phyloP scores from a whole-genome alignment of 2,797 vertebrate genomes.

The Chloroceryle inda region DNA sequence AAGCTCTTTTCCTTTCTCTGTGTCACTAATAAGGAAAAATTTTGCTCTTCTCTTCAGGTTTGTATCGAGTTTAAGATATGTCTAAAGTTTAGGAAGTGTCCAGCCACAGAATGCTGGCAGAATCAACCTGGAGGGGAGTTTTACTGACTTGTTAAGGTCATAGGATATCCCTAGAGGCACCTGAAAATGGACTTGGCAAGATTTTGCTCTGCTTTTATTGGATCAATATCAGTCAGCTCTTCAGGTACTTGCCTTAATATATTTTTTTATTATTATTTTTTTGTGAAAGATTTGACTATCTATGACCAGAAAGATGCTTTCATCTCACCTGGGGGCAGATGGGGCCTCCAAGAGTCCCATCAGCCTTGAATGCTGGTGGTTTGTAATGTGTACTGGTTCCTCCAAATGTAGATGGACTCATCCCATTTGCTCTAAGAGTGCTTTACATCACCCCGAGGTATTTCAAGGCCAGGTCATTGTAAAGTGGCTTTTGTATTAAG shows the following conservation, averaged over 20 bases:
- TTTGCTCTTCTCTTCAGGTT: background rate
- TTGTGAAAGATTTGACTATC: background rate
- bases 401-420: background rate
- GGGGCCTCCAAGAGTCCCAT: background rate
- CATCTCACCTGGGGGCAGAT: background rate
- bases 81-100: background rate
- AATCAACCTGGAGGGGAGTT: rapidly evolving
- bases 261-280: background rate
- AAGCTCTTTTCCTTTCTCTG: background rate
- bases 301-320: background rate
- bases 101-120: background rate
- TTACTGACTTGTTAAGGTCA: background rate
- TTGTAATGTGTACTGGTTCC: background rate
- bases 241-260: background rate
- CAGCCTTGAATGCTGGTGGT: background rate
- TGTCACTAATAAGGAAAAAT: background rate
- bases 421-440: conserved; percentile 5
- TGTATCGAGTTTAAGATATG: rapidly evolving
- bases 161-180: background rate
- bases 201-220: background rate
- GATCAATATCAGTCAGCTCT: background rate
- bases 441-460: background rate
- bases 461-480: conserved; percentile 40
- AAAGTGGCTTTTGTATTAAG: conserved; percentile 63
- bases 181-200: background rate